Conservation (phyloP, 2,888 invertebrate species). For the Lomographa bimaculata region DNA sequence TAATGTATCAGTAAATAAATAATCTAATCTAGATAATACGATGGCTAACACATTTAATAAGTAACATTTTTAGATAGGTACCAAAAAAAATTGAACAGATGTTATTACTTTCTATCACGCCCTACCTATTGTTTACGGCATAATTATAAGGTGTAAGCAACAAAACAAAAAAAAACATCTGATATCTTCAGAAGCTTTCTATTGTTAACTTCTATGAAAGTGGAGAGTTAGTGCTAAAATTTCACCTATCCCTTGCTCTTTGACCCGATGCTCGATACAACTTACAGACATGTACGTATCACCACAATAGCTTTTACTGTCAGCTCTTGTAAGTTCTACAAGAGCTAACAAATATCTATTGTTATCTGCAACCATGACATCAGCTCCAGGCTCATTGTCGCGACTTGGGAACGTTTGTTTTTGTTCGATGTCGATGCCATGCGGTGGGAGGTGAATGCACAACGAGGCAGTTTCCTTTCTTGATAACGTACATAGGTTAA, state of each 20-base stretch:
- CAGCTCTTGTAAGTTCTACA: no score
- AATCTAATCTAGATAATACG: no score
- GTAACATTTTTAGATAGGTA: no score
- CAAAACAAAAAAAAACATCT: no score
- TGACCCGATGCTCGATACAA: neutral
- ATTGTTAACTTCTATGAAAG: slow-evolving; percentile 2
- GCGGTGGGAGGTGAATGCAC: slow-evolving; percentile 2
- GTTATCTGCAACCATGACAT: slow-evolving; percentile 13
- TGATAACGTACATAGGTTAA: no score
- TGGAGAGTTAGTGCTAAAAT: neutral
- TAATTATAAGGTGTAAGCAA: no score
- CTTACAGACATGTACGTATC: neutral
- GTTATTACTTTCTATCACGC: no score
- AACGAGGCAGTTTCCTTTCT: slow-evolving; percentile 5
- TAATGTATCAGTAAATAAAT: no score
- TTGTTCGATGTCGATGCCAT: slow-evolving; percentile 1
- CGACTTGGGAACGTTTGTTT: slow-evolving; percentile 12
- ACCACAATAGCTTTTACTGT: neutral
- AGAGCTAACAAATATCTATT: slow-evolving; percentile 2
- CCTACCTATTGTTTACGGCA: no score
- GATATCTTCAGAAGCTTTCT: slow-evolving; percentile 1
- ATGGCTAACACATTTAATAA: no score
- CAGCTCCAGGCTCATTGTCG: slow-evolving; percentile 7
- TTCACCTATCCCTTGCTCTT: slow-evolving; percentile 6
- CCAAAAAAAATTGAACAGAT: no score